These are phyloP conservation scores for Micronisus gabar DNA, from an alignment of 2,113 vertebrate genomes.

Conservation along the genomic window DNA sequence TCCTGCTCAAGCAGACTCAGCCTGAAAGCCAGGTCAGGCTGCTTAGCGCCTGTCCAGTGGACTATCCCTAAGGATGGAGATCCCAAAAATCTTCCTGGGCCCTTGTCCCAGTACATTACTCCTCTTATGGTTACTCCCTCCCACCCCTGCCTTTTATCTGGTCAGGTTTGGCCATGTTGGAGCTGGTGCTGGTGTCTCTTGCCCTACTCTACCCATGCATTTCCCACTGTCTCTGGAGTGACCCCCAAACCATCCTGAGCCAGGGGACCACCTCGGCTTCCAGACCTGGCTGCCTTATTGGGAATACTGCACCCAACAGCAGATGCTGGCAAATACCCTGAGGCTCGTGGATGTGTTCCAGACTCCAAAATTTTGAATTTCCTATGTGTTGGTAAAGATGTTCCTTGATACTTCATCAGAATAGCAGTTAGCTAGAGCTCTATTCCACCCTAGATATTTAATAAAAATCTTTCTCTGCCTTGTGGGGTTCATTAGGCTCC, in stretches of 20 bases:
- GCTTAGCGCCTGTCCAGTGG: background rate
- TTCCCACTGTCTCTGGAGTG: background rate
- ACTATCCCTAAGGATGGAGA: background rate
- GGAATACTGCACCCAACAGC: background rate
- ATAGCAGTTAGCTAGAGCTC: background rate
- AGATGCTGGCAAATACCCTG: background rate
- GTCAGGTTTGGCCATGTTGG: background rate
- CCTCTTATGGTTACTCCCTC: background rate
- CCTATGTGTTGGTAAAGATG: background rate
- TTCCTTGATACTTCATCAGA: no score
- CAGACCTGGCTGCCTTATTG: background rate
- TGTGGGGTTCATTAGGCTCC: background rate
- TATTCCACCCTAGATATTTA: background rate
- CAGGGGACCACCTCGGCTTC: no score
- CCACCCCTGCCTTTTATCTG: no score
- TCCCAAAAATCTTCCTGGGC: background rate
- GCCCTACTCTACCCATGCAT: background rate
- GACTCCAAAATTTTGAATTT: background rate
- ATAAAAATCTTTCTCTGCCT: background rate
- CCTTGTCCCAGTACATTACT: background rate
- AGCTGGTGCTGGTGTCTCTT: background rate
- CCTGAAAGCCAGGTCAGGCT: background rate
- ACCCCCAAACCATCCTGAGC: background rate
- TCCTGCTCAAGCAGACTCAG: background rate
- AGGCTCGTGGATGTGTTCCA: rapidly evolving